Evolutionary conservation across 2,797 vertebrate genomes (phyloP), one percentile per base, ranked within the genome.

Genomic region (Galago senegalensis): DNA sequence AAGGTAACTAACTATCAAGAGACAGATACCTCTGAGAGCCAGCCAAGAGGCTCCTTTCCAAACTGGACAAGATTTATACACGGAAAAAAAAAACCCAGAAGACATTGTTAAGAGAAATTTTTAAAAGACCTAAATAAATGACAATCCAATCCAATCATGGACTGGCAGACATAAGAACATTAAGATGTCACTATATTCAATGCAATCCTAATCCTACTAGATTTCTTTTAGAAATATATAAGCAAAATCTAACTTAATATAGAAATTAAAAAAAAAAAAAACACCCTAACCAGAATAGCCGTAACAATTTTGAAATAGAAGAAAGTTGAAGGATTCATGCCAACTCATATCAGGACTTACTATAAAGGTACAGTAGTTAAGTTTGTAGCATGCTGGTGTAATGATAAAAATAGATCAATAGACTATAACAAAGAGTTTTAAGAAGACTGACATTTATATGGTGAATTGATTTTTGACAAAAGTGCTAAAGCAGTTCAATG

Each of bases 191-290:
- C 65, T 34, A 61, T 61, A 91, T 43, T 82, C 16, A 81, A 72
- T 31, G 60, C 16, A 81, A 90, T 43, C 18, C 20, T 13, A 81
- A 25, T 61, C 61, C 23, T 7, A 91, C 10, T 31, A 82, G 37
- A 46, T 91, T 77, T 77, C 23, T 77, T 90, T 91, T 49, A 82
- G 53, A 60, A 72, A 91, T n/a, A 91, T 34, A 56, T 23, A 58
- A n/a, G 60, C 25, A 12, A 65, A 79, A 79, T 89, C 13, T 79
- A 69, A 79, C 29, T 37, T 56, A 56, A 43, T 40, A 69, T 53
- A 79, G 46, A 89, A 79, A 67, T 56, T 46, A 34, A 49, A 29
- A 63, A 13, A 49, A 49, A 49, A 49, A 49, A 49, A 49, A 3
- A 2, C 49, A 49, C 49, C 49, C 49, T 49, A 49, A 8, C 10